A percentile compares a stretch with the other conserved stretches of the same genome.
phyloP scores from a whole-genome alignment of 2,888 invertebrate species.

The Thelaira solivaga region DNA sequence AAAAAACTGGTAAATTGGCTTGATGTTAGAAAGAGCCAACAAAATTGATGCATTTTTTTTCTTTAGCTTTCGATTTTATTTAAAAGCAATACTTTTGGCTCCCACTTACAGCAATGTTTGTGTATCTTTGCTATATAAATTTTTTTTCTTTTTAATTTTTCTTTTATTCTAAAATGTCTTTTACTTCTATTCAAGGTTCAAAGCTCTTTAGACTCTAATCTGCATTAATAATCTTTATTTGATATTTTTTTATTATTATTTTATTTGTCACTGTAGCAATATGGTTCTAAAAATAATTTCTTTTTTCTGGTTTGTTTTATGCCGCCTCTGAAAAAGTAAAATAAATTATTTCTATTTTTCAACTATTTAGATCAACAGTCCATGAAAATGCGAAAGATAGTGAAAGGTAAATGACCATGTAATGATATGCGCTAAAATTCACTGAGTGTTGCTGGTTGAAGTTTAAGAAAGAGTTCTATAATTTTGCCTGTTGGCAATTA shows the following conservation, averaged over 20 bases:
- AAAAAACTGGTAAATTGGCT: not conserved
- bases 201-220: constrained; percentile 33
- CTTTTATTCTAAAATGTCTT: not conserved
- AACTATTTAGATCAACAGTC: too few species aligned
- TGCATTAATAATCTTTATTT: constrained; percentile 9
- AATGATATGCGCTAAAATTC: too few species aligned
- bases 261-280: too few species aligned
- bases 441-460: too few species aligned
- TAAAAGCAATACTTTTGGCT: constrained; percentile 4
- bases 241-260: constrained; percentile 5
- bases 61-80: not conserved
- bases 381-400: too few species aligned
- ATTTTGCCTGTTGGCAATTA: too few species aligned
- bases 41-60: too few species aligned
- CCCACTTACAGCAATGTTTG: not conserved
- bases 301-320: too few species aligned
- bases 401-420: too few species aligned
- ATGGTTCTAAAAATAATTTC: not conserved
- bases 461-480: too few species aligned
- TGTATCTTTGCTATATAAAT: constrained; percentile 14
- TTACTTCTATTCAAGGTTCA: not conserved
- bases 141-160: not conserved
- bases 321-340: too few species aligned
- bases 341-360: too few species aligned
- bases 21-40: not conserved